phyloP scores from a whole-genome alignment of 2,888 invertebrate species.

The Mesochorus sp. region DNA sequence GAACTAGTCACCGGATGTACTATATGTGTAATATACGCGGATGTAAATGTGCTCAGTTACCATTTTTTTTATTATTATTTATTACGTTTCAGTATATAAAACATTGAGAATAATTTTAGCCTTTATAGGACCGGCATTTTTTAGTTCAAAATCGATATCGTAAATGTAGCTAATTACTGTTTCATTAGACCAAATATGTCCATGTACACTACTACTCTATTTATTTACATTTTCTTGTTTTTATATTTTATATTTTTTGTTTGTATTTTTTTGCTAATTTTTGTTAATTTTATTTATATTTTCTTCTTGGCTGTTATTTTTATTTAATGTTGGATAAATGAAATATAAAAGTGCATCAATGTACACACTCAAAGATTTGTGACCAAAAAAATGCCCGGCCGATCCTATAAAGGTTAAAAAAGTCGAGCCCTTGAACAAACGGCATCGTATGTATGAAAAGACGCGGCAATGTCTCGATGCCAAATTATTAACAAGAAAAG shows the following conservation, averaged over 20 bases:
- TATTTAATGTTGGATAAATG: background rate
- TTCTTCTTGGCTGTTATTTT: background rate
- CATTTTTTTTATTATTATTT: slow-evolving; percentile 42
- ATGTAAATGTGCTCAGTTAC: slow-evolving; percentile 52
- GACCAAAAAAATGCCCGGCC: too few species aligned
- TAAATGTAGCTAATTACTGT: too few species aligned
- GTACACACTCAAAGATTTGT: too few species aligned
- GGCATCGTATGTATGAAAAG: too few species aligned
- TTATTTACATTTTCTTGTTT: background rate
- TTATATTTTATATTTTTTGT: background rate
- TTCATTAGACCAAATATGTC: background rate
- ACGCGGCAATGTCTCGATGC: too few species aligned
- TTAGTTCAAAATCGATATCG: too few species aligned
- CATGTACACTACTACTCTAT: background rate
- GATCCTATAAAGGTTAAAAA: too few species aligned
- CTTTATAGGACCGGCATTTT: too few species aligned
- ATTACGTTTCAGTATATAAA: slow-evolving; percentile 13
- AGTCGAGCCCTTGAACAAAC: too few species aligned
- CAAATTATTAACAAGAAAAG: too few species aligned
- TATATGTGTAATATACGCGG: slow-evolving; percentile 28
- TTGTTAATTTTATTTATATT: background rate
- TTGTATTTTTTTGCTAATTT: background rate
- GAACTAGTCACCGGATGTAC: slow-evolving; percentile 53
- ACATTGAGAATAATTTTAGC: too few species aligned
- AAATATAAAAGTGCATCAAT: background rate